These are phyloP conservation scores for Tyria jacobaeae DNA, from an alignment of 2,888 invertebrate species.

Conservation along the genomic window DNA sequence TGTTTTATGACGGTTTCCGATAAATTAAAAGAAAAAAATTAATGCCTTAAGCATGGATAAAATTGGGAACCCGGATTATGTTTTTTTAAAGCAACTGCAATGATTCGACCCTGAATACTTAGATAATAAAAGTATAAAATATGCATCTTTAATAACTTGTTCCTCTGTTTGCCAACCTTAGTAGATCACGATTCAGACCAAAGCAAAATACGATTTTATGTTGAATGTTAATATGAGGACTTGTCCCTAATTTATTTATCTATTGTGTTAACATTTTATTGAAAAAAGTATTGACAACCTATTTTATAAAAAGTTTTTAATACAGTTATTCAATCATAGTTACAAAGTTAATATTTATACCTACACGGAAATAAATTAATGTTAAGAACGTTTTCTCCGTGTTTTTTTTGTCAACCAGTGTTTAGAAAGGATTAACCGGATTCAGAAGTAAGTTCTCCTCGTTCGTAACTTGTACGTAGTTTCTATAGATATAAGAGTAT, in stretches of 20 bases:
- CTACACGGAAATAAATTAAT: background rate
- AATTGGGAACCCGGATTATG: background rate
- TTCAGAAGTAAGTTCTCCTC: background rate
- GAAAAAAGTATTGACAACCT: constrained; percentile 24
- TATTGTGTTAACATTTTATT: constrained; percentile 63
- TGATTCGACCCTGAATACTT: background rate
- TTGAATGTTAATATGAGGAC: constrained; percentile 67
- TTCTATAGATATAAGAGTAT: constrained; percentile 14
- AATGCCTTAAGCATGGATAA: background rate
- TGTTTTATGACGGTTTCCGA: background rate
- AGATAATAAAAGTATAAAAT: no score
- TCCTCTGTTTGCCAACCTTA: constrained; percentile 73
- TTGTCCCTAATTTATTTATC: constrained; percentile 75
- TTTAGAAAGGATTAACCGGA: background rate
- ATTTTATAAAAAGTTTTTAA: background rate
- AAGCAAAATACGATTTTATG: constrained; percentile 67
- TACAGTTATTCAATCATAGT: background rate
- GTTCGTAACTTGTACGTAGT: background rate
- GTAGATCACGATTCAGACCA: constrained; percentile 62
- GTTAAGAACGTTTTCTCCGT: background rate
- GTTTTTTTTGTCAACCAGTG: no score
- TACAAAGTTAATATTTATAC: background rate
- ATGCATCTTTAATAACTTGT: constrained; percentile 9
- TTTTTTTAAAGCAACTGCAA: background rate
- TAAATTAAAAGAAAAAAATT: background rate